Base-by-base conservation (phyloP, 2,888 invertebrate species). In the Eurytoma californica region DNA sequence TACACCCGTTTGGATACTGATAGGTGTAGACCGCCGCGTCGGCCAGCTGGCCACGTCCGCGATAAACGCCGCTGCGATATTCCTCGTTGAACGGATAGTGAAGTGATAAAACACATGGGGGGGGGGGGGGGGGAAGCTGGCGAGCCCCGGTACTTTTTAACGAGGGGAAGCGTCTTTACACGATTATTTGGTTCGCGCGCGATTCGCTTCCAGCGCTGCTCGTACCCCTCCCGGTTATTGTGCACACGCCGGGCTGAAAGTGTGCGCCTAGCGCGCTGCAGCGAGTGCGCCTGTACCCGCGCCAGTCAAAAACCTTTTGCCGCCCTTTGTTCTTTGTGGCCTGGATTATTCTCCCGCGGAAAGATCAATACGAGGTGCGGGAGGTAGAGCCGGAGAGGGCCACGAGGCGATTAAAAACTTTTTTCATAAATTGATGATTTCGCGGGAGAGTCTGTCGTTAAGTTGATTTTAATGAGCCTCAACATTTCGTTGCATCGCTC, bases 291-390 rank as follows among this genome's bases (percentile, higher is more conserved):
- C 24, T 13, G 7, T 65, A 28, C 13, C 53, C 58, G 30, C 18
- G 49, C 47, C 47, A 70, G 53, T 58, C 49, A 18, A 70, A 72
- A 77, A 77, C 28, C 58, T 60, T 58, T 66, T 51, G 1, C 65
- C 47, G 20, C 58, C 39, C 66, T 70, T 77, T 65, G 66, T 67
- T 77, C 66, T 72, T 72, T 60, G 65, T 72, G 66, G 20, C 66
- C 77, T 72, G 60, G 60, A 72, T 77, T 77, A 72, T 53, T 72
- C 51, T 55, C n/a, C 39, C 13, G 16, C 58, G 18, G 18, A 66
- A 72, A 77, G 51, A 72, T 77, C 77, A 72, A 77, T 77, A 72
- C 60, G 65, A 72, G 67, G 30, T 55, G 65, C 70, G 51, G 51
- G 28, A 65, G 63, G 20, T 9, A 49, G 28, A 16, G 57, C 30